Percentiles rank a stretch among this genome's conserved stretches.
These are phyloP conservation scores for Sitophilus oryzae DNA, from an alignment of 1,140 invertebrate genomes.

Conservation along the genomic window DNA sequence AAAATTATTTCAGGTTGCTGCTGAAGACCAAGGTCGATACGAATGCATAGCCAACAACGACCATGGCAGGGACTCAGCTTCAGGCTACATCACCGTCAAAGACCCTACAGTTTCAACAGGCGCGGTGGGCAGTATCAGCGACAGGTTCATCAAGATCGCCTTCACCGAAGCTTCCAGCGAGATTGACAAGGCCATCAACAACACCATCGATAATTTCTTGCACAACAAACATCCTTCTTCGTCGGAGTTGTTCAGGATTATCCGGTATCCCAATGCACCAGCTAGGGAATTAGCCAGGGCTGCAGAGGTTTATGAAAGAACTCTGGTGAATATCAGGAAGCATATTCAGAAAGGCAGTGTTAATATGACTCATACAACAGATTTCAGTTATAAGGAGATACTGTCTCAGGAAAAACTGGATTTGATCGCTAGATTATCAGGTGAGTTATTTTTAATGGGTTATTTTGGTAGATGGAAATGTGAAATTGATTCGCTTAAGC, in stretches of 20 bases:
- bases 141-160: slow-evolving; percentile 71
- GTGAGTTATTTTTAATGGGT: not conserved
- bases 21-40: slow-evolving; percentile 75
- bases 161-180: slow-evolving; percentile 70
- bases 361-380: slow-evolving; percentile 49
- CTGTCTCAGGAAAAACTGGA: slow-evolving; percentile 69
- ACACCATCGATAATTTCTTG: slow-evolving; percentile 71
- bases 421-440: slow-evolving; percentile 75
- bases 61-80: slow-evolving; percentile 66
- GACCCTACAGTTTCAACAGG: slow-evolving; percentile 15
- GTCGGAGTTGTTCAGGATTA: slow-evolving; percentile 63
- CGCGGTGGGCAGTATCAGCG: slow-evolving; percentile 44
- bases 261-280: slow-evolving; percentile 72
- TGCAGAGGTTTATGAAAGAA: slow-evolving; percentile 89
- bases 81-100: slow-evolving; percentile 54
- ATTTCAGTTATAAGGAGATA: slow-evolving; percentile 74
- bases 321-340: slow-evolving; percentile 76
- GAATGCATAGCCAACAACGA: slow-evolving; percentile 81
- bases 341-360: slow-evolving; percentile 64
- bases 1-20: slow-evolving; percentile 46
- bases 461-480: not conserved
- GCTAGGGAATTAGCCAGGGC: slow-evolving; percentile 77
- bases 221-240: slow-evolving; percentile 42
- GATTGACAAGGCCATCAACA: slow-evolving; percentile 81
- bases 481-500: too few relatives aligned